phyloP scores from a whole-genome alignment of 2,113 vertebrate species.

The Bubo scandiacus region DNA sequence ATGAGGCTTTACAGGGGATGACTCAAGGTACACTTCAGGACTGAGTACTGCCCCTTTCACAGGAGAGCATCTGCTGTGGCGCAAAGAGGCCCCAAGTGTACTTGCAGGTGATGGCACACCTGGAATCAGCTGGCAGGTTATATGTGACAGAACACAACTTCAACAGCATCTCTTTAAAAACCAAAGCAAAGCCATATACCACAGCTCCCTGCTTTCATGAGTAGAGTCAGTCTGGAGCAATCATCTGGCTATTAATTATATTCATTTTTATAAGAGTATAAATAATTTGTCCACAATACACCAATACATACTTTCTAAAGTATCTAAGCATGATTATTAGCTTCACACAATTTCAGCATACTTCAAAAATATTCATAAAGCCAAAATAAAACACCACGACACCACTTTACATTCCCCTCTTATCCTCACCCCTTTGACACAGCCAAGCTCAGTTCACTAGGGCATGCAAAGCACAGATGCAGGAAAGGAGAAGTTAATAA shows the following conservation, averaged over 20 bases:
- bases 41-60: conserved; percentile 8
- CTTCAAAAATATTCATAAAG: background rate
- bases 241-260: background rate
- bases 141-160: background rate
- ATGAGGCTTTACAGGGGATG: background rate
- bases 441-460: conserved; percentile 2
- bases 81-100: background rate
- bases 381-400: background rate
- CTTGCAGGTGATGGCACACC: background rate
- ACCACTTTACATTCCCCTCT: background rate
- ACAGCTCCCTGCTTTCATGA: background rate
- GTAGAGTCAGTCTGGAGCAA: background rate
- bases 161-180: conserved; percentile 5
- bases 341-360: background rate
- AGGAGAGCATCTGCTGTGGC: background rate
- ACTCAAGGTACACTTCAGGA: conserved; percentile 21
- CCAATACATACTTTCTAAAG: background rate
- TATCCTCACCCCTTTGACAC: background rate
- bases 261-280: conserved; percentile 28
- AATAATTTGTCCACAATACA: conserved; percentile 37
- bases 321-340: conserved; percentile 8
- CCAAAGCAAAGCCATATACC: background rate
- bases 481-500: background rate
- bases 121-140: background rate
- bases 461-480: conserved; percentile 6